Evolutionary conservation across 35 echinoderm and acorn worm genomes (phyloP).

Genomic region (Ophioderma brevispina): DNA sequence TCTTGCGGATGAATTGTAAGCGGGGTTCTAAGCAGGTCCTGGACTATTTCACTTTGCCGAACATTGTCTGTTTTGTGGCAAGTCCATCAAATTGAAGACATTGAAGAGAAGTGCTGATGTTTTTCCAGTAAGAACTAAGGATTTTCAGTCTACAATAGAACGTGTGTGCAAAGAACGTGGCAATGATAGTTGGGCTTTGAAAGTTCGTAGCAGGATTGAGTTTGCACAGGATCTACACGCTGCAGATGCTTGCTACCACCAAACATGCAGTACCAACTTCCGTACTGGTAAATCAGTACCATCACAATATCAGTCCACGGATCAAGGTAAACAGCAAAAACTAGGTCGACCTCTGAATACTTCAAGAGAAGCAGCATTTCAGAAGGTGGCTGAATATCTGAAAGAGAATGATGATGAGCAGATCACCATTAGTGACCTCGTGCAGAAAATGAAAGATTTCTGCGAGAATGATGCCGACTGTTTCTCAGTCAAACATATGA

Average conservation of each 20-base stretch:
- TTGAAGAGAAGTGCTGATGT: no score
- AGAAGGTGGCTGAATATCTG: conserved; percentile 7
- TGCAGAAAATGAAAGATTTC: conserved; percentile 33
- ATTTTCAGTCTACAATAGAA: no score
- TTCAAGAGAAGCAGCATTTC: background rate
- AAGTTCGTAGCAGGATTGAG: background rate
- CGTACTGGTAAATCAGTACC: background rate
- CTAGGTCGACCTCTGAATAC: background rate
- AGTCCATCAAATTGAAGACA: no score
- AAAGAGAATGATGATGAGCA: conserved; percentile 77
- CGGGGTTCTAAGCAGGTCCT: no score
- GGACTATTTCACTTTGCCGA: no score
- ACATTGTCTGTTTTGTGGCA: no score
- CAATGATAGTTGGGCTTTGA: background rate
- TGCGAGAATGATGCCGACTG: background rate
- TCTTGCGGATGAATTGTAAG: no score
- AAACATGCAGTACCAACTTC: background rate
- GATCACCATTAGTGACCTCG: conserved; percentile 52
- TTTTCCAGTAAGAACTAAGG: no score
- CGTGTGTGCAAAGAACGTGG: background rate
- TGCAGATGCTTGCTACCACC: background rate
- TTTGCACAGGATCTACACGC: background rate
- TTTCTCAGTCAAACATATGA: conserved; percentile 43
- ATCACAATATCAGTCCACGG: background rate
- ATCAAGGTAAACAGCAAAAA: background rate